Percentiles rank a stretch among this genome's conserved stretches.
Evolutionary conservation across 92 coral and sea anemone species (phyloP).

Genomic region (Heliopora coerulea): DNA sequence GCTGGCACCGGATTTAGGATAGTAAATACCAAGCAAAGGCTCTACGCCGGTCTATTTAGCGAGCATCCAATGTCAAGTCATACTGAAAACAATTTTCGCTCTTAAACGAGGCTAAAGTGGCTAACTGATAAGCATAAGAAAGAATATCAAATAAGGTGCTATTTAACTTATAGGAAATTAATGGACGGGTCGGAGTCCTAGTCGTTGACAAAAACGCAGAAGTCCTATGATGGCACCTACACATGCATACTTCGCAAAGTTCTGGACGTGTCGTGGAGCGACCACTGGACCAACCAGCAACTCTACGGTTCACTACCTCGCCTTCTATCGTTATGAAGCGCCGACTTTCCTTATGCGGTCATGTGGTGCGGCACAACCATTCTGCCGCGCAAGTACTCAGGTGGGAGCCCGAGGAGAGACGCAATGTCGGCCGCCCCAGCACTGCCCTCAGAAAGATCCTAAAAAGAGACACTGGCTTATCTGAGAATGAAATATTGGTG

Average conservation of each 20-base stretch:
- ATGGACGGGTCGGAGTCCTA: conserved; percentile 24
- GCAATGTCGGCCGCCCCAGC: conserved; percentile 30
- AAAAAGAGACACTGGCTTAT: conserved; percentile 31
- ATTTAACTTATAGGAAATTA: too few relatives aligned
- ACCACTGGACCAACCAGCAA: conserved; percentile 23
- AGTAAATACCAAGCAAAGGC: too few relatives aligned
- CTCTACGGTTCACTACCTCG: conserved; percentile 43
- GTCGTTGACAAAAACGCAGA: conserved; percentile 27
- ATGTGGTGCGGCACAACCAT: conserved; percentile 30
- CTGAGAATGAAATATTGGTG: too few relatives aligned
- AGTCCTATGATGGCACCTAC: conserved; percentile 46
- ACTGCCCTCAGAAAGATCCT: conserved; percentile 31
- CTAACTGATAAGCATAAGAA: too few relatives aligned
- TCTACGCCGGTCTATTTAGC: too few relatives aligned
- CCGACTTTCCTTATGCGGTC: conserved; percentile 39
- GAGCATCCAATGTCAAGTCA: too few relatives aligned
- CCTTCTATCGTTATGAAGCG: conserved; percentile 20
- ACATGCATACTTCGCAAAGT: conserved; percentile 44
- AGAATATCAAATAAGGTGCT: too few relatives aligned
- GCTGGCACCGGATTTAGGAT: too few relatives aligned
- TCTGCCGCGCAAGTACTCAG: conserved; percentile 22
- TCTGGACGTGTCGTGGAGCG: conserved; percentile 37
- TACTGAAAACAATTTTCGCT: too few relatives aligned
- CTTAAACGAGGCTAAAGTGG: too few relatives aligned
- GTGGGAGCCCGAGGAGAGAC: conserved; percentile 45